phyloP scores from a whole-genome alignment of 2,888 invertebrate genomes.

The Phlogophora meticulosa region DNA sequence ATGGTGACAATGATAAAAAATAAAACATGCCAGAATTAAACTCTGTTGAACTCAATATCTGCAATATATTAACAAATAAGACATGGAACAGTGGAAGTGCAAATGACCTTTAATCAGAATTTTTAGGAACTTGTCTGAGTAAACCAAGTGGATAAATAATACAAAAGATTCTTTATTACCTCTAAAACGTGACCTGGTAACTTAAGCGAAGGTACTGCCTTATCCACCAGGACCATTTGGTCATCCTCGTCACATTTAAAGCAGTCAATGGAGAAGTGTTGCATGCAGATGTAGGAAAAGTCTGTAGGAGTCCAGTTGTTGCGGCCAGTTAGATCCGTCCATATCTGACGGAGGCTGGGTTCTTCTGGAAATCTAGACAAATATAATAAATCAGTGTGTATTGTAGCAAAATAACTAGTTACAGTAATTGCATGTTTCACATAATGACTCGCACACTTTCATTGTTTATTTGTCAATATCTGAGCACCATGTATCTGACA shows the following conservation, averaged over 20 bases:
- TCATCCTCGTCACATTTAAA: slow-evolving; percentile 82
- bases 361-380: slow-evolving; percentile 85
- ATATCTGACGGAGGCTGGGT: slow-evolving; percentile 80
- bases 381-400: too few relatives aligned
- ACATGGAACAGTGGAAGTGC: not conserved
- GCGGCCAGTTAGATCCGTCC: slow-evolving; percentile 87
- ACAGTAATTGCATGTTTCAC: too few relatives aligned
- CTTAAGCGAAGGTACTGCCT: slow-evolving; percentile 86
- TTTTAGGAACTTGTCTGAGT: not conserved
- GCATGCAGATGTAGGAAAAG: slow-evolving; percentile 87
- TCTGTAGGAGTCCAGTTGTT: slow-evolving; percentile 88
- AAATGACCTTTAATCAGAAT: slow-evolving; percentile 12
- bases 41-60: not conserved
- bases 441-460: too few relatives aligned
- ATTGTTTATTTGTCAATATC: too few relatives aligned
- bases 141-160: not conserved
- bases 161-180: slow-evolving; percentile 65
- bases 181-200: slow-evolving; percentile 87
- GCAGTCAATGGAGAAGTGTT: slow-evolving; percentile 87
- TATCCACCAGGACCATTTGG: slow-evolving; percentile 81
- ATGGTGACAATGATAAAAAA: not conserved
- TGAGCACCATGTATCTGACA: too few relatives aligned
- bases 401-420: too few relatives aligned
- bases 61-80: not conserved
- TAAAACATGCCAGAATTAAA: not conserved